A percentile compares a stretch with the other conserved stretches of the same genome.
These are phyloP conservation scores for Malurus splendens DNA, from an alignment of 2,797 vertebrate genomes.

Conservation along the genomic window DNA sequence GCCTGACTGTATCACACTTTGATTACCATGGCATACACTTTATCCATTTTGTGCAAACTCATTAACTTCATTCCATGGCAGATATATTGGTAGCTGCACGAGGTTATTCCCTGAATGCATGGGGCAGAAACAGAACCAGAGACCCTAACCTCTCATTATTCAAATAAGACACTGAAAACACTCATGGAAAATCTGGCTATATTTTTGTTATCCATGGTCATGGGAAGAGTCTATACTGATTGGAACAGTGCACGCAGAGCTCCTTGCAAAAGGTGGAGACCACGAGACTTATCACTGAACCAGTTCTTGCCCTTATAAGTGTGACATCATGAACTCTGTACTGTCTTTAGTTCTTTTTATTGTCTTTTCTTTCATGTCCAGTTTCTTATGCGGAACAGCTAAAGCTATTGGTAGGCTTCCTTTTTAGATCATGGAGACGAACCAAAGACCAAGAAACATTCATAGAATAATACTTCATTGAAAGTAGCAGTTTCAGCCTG, in stretches of 20 bases:
- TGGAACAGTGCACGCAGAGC: background rate
- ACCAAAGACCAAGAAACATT: background rate
- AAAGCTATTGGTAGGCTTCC: background rate
- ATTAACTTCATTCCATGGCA: background rate
- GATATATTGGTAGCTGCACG: background rate
- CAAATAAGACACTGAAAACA: background rate
- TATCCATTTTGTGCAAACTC: background rate
- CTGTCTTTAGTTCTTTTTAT: background rate
- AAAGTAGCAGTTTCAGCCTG: background rate
- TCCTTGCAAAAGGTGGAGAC: background rate
- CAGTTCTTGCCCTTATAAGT: rapidly evolving
- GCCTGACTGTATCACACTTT: background rate
- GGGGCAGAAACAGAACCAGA: background rate
- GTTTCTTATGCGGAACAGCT: background rate
- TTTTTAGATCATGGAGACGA: background rate
- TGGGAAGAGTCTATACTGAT: background rate
- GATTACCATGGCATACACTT: background rate
- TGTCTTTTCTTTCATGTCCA: background rate
- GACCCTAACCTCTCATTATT: background rate
- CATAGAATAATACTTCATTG: background rate
- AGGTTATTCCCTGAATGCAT: background rate
- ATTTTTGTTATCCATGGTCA: background rate
- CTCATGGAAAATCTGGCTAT: background rate
- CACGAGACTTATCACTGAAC: rapidly evolving
- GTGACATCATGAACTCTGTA: background rate